Percentiles rank a stretch among this genome's conserved stretches.
phyloP scores from a whole-genome alignment of 2,113 vertebrate species.

The Sylvilagus bachmani region DNA sequence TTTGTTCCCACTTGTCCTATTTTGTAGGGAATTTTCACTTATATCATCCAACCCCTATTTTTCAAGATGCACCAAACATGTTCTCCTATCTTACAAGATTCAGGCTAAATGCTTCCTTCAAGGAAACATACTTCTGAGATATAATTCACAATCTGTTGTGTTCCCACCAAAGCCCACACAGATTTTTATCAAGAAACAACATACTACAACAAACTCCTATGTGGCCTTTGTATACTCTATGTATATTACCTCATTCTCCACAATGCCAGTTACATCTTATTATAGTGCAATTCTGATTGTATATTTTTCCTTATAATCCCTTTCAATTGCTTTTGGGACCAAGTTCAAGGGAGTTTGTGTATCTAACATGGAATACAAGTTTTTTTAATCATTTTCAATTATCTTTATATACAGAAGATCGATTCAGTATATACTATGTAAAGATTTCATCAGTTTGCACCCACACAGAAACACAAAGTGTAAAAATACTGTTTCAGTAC shows the following conservation, averaged over 20 bases:
- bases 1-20: background rate
- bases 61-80: background rate
- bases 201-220: background rate
- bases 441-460: too few relatives aligned
- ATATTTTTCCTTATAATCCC: background rate
- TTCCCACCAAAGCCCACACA: background rate
- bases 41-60: background rate
- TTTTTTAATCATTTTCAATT: background rate
- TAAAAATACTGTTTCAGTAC: too few relatives aligned
- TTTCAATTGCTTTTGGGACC: background rate
- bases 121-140: background rate
- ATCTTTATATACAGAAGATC: too few relatives aligned
- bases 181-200: background rate
- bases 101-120: background rate
- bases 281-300: background rate
- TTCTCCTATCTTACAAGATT: background rate
- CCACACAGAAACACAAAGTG: too few relatives aligned
- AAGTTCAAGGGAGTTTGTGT: background rate
- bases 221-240: background rate
- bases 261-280: background rate
- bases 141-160: background rate
- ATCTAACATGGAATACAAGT: background rate
- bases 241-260: background rate
- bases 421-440: too few relatives aligned
- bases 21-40: background rate